Conservation (phyloP, 2,797 vertebrate species). For the Euthynnus affinis region DNA sequence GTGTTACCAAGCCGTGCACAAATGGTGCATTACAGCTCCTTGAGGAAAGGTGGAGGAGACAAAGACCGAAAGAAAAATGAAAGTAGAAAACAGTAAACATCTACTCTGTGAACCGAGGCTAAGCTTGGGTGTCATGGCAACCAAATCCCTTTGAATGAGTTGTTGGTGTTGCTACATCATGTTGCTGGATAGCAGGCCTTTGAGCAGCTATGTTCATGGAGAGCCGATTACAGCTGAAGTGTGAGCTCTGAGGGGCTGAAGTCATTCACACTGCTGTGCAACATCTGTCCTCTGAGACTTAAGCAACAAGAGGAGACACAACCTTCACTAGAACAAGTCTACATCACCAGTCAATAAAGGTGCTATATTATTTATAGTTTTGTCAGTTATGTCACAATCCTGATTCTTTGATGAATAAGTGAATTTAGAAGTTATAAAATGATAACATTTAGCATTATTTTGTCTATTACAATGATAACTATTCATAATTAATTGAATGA, state of each 20-base stretch:
- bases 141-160: constrained; percentile 66
- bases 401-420: not conserved
- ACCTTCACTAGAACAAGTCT: not conserved
- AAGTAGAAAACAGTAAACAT: constrained; percentile 59
- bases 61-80: constrained; percentile 52
- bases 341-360: constrained; percentile 19
- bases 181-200: constrained; percentile 46
- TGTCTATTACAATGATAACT: not conserved
- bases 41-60: constrained; percentile 37
- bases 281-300: constrained; percentile 18
- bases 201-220: constrained; percentile 24
- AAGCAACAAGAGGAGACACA: not conserved
- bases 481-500: too few species aligned
- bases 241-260: constrained; percentile 17
- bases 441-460: not conserved
- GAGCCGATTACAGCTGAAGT: constrained; percentile 42
- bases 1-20: constrained; percentile 49
- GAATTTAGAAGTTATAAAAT: not conserved
- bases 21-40: constrained; percentile 51
- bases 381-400: not conserved
- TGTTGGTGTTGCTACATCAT: constrained; percentile 64
- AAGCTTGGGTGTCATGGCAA: constrained; percentile 79
- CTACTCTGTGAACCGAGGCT: constrained; percentile 51
- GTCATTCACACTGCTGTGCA: constrained; percentile 24
- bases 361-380: not conserved